Conservation (phyloP, 1,140 invertebrate species). For the Trichonephila inaurata region DNA sequence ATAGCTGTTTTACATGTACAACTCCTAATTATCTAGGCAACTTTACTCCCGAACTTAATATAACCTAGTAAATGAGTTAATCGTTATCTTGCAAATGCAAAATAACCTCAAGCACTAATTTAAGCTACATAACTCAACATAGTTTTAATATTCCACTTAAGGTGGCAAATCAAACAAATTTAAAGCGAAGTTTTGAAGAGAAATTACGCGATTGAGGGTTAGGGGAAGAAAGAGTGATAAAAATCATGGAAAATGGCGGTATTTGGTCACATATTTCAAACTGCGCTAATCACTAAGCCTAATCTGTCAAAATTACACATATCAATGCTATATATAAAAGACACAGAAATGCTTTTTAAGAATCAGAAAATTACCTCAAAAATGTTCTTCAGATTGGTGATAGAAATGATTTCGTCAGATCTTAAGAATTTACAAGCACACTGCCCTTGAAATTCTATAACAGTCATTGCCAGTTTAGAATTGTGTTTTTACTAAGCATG, state of each 20-base stretch:
- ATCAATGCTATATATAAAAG: neutral
- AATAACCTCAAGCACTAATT: neutral
- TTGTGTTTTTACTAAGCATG: neutral
- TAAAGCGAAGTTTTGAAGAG: neutral
- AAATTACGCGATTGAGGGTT: neutral
- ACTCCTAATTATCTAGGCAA: neutral
- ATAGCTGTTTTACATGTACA: neutral
- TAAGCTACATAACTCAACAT: neutral
- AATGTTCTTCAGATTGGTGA: neutral
- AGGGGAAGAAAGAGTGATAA: neutral
- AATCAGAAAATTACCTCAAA: slow-evolving; percentile 27
- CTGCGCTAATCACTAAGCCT: slow-evolving; percentile 9
- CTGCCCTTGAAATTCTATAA: slow-evolving; percentile 66
- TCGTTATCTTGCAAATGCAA: neutral
- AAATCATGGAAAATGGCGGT: slow-evolving; percentile 63
- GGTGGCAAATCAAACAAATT: no score
- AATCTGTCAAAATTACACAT: slow-evolving; percentile 5
- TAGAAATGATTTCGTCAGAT: neutral
- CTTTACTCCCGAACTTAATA: neutral
- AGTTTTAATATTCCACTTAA: no score
- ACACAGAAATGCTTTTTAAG: neutral
- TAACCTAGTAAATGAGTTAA: neutral
- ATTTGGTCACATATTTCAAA: slow-evolving; percentile 48
- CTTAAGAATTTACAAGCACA: neutral
- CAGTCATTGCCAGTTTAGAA: slow-evolving; percentile 37